These are phyloP conservation scores for Psilanteris sp. DNA, from an alignment of 1,140 invertebrate species.

Conservation along the genomic window DNA sequence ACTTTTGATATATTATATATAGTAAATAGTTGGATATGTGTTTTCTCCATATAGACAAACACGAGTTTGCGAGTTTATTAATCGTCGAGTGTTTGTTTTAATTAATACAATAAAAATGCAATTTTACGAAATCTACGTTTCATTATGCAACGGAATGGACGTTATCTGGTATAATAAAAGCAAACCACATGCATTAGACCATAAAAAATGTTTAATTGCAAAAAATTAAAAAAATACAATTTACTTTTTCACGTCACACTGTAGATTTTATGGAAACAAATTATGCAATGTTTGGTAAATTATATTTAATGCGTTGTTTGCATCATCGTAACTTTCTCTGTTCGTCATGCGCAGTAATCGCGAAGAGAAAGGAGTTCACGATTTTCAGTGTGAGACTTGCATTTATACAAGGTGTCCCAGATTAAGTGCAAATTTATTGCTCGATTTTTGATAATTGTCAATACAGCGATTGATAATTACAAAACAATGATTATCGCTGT, in stretches of 20 bases:
- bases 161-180: not conserved
- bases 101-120: too few species aligned
- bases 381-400: conserved; percentile 21
- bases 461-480: too few species aligned
- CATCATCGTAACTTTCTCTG: conserved; percentile 59
- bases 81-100: too few species aligned
- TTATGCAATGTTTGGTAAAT: conserved; percentile 58
- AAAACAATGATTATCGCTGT: too few species aligned
- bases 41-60: too few species aligned
- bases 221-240: conserved; percentile 10
- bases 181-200: conserved; percentile 7
- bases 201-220: conserved; percentile 23
- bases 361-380: conserved; percentile 53
- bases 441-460: too few species aligned
- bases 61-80: too few species aligned
- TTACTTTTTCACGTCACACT: conserved; percentile 29
- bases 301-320: conserved; percentile 59
- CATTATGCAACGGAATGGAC: too few species aligned
- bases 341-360: conserved; percentile 53
- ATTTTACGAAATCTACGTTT: too few species aligned
- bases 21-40: too few species aligned
- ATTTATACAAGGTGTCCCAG: conserved; percentile 32
- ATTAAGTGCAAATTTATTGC: conserved; percentile 12
- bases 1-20: too few species aligned
- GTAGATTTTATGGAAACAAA: conserved; percentile 45